These are phyloP conservation scores for Callopanchax toddi DNA, from an alignment of 2,113 vertebrate genomes.

Conservation along the genomic window DNA sequence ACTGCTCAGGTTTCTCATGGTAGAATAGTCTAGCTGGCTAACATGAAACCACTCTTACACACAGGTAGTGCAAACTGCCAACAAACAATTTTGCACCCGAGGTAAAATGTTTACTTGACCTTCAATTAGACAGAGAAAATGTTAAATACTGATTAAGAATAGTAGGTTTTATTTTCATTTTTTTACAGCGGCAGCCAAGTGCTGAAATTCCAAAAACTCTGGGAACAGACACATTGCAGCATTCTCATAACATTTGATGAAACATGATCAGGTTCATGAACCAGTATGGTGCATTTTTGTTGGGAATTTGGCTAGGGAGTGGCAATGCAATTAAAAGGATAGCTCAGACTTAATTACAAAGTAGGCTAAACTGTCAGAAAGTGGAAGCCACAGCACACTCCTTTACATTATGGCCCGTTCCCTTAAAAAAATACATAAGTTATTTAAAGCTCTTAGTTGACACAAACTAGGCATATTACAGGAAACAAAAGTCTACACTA, in stretches of 20 bases:
- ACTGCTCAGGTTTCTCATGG: not conserved
- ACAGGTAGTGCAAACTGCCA: conserved; percentile 3
- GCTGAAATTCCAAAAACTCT: conserved; percentile 69
- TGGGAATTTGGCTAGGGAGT: conserved; percentile 67
- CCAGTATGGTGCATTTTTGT: conserved; percentile 58
- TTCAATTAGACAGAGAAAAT: conserved; percentile 41
- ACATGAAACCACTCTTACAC: not conserved
- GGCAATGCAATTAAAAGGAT: conserved; percentile 63
- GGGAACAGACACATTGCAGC: conserved; percentile 65
- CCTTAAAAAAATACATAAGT: conserved; percentile 8
- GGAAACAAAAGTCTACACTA: not conserved
- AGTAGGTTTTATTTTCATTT: conserved; percentile 18
- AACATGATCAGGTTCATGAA: conserved; percentile 72
- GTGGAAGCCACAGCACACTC: conserved; percentile 35
- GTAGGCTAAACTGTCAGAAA: conserved; percentile 51
- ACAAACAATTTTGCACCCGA: conserved; percentile 20
- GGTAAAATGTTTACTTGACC: conserved; percentile 30
- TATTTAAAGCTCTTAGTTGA: conserved; percentile 10
- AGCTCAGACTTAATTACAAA: conserved; percentile 73
- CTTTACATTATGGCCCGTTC: conserved; percentile 20
- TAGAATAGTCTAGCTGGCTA: not conserved
- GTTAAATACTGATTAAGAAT: conserved; percentile 58
- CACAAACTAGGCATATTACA: not conserved
- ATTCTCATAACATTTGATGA: conserved; percentile 75
- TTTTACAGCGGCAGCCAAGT: conserved; percentile 41